Percentiles rank a stretch among this genome's conserved stretches.
Evolutionary conservation across 2,113 vertebrate species (phyloP).

Genomic region (Chaetorhynchus papuensis): DNA sequence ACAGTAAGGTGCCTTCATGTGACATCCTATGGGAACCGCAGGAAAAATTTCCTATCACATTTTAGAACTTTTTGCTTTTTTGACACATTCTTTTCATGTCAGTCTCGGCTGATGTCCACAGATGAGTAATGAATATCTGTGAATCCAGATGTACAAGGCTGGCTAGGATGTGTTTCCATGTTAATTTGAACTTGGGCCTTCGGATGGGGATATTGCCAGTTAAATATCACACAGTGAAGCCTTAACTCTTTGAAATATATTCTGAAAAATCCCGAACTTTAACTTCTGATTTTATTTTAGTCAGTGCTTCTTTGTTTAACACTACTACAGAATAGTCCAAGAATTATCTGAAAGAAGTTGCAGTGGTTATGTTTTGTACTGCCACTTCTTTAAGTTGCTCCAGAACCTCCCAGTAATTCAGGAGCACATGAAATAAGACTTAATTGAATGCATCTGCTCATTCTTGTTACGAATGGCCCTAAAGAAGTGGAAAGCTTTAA

Average conservation of each 20-base stretch:
- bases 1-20: not conserved
- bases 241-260: not conserved
- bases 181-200: not conserved
- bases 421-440: not conserved
- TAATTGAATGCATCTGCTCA: not conserved
- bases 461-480: not conserved
- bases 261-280: not conserved
- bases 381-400: not conserved
- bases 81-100: not conserved
- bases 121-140: not conserved
- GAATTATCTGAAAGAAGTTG: not conserved
- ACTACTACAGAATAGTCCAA: not conserved
- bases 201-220: not conserved
- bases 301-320: not conserved
- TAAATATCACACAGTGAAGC: not conserved
- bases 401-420: not conserved
- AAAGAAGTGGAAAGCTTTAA: not conserved
- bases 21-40: not conserved
- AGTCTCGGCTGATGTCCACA: fast-evolving
- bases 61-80: not conserved
- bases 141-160: not conserved
- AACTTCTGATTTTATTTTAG: not conserved
- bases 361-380: not conserved
- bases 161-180: not conserved
- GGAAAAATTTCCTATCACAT: not conserved